Evolutionary conservation across 2,797 vertebrate species (phyloP).

Genomic region (Brachymystax lenok): DNA sequence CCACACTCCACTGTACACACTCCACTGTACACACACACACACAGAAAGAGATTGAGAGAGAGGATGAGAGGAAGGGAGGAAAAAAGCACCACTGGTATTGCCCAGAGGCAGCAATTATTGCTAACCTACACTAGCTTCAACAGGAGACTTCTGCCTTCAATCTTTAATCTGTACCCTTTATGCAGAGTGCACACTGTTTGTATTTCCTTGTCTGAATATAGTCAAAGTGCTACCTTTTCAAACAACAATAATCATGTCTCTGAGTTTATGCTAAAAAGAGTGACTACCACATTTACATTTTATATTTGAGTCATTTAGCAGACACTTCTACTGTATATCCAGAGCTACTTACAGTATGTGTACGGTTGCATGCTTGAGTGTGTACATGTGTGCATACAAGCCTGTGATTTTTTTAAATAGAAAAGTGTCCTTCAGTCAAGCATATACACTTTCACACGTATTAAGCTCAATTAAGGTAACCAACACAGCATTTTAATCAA

Average conservation of each 20-base stretch:
- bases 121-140: not conserved
- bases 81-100: not conserved
- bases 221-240: not conserved
- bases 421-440: not conserved
- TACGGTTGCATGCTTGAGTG: not conserved
- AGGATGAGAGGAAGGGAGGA: not conserved
- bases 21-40: not conserved
- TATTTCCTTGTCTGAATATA: not conserved
- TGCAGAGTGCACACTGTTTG: not conserved
- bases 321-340: too few species aligned
- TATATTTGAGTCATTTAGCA: too few species aligned
- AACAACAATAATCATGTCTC: not conserved
- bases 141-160: not conserved
- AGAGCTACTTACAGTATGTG: not conserved
- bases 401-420: not conserved
- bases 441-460: not conserved
- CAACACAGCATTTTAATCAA: not conserved
- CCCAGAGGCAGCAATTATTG: not conserved
- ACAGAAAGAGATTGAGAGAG: constrained; percentile 5
- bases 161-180: not conserved
- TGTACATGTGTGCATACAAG: not conserved
- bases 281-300: too few species aligned
- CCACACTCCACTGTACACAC: constrained; percentile 12
- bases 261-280: too few species aligned
- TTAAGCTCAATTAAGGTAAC: not conserved